These are phyloP conservation scores for Osmerus eperlanus DNA, from an alignment of 2,113 vertebrate genomes.

Conservation along the genomic window DNA sequence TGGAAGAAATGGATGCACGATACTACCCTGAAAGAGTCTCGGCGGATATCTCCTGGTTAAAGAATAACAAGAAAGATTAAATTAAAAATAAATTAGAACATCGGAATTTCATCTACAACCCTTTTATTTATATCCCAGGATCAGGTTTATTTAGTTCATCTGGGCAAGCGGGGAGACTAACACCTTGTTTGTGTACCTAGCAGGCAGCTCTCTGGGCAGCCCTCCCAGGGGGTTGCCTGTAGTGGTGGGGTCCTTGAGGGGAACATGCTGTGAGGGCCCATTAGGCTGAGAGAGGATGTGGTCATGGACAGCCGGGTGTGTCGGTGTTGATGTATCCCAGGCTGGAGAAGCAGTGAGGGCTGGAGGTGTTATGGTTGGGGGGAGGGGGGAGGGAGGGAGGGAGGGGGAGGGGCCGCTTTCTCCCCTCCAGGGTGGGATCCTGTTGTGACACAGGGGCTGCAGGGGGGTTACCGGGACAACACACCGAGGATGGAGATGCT, in stretches of 20 bases:
- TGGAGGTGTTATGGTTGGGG: conserved; percentile 28
- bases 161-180: background rate
- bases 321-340: conserved; percentile 26
- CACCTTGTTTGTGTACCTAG: background rate
- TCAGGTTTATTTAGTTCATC: conserved; percentile 1
- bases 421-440: too few relatives aligned
- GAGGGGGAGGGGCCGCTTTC: too few relatives aligned
- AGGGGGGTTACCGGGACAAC: too few relatives aligned
- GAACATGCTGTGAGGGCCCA: conserved; percentile 18
- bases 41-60: too few relatives aligned
- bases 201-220: conserved; percentile 5
- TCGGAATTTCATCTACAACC: too few relatives aligned
- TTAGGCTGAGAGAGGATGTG: conserved; percentile 46
- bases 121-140: too few relatives aligned
- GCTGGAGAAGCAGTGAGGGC: conserved; percentile 20
- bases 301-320: conserved; percentile 34
- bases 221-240: background rate
- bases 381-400: too few relatives aligned
- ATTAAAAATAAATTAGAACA: too few relatives aligned
- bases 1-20: background rate
- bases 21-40: too few relatives aligned
- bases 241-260: conserved; percentile 5
- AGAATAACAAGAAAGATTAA: too few relatives aligned
- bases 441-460: too few relatives aligned
- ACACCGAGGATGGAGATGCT: too few relatives aligned